These are phyloP conservation scores for Unio pictorum DNA, from an alignment of 2,888 invertebrate genomes.

Conservation along the genomic window DNA sequence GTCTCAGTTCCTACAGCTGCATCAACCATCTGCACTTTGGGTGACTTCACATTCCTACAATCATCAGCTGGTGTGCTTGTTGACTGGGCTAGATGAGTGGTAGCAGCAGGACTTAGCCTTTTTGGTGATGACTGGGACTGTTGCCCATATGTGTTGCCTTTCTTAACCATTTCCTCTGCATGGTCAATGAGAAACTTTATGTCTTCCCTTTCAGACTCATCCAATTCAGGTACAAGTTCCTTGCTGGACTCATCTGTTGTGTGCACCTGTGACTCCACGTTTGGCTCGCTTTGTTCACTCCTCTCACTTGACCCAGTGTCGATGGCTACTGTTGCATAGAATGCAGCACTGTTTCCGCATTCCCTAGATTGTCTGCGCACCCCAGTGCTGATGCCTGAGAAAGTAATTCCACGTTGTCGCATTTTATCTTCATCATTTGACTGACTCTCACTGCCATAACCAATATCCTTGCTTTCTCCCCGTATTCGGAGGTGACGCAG, in stretches of 20 bases:
- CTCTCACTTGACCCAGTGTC: constrained; percentile 30
- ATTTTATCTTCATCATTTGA: constrained; percentile 64
- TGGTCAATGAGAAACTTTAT: constrained; percentile 58
- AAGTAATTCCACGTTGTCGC: constrained; percentile 35
- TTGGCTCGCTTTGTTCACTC: constrained; percentile 7
- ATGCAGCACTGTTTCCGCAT: constrained; percentile 13
- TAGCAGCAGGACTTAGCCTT: constrained; percentile 13
- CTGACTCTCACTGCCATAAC: constrained; percentile 71
- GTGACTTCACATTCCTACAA: not conserved
- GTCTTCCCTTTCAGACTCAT: constrained; percentile 39
- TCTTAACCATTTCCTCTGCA: constrained; percentile 55
- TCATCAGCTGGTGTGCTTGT: constrained; percentile 22
- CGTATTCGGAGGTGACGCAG: constrained; percentile 33
- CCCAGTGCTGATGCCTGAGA: constrained; percentile 31
- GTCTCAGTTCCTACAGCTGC: constrained; percentile 27
- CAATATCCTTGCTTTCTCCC: constrained; percentile 63
- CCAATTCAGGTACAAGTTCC: constrained; percentile 25
- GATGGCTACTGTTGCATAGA: constrained; percentile 29
- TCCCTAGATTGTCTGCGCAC: constrained; percentile 22
- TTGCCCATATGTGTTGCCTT: constrained; percentile 30
- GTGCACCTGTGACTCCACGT: constrained; percentile 11
- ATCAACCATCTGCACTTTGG: constrained; percentile 22
- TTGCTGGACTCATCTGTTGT: constrained; percentile 31
- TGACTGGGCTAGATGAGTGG: constrained; percentile 22
- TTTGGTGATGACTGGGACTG: constrained; percentile 22